phyloP scores from a whole-genome alignment of 2,113 vertebrate species.

The Carlito syrichta region DNA sequence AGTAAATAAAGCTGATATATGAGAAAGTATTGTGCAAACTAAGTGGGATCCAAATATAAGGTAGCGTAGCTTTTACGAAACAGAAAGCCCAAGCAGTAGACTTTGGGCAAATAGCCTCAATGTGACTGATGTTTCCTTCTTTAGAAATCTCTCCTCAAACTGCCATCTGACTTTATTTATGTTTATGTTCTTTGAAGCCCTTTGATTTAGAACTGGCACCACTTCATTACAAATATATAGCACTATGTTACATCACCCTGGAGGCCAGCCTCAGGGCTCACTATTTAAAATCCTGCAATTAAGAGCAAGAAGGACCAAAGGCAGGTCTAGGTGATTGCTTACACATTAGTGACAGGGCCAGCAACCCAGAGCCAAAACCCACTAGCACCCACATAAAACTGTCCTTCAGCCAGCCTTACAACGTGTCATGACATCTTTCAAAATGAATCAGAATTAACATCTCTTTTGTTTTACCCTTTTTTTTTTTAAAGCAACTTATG shows the following conservation, averaged over 20 bases:
- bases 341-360: background rate
- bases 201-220: constrained; percentile 26
- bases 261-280: background rate
- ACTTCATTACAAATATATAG: background rate
- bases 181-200: background rate
- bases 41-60: background rate
- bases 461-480: constrained; percentile 3
- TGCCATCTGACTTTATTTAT: background rate
- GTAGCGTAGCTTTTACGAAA: background rate
- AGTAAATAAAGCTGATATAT: background rate
- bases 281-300: background rate
- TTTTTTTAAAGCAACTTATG: constrained; percentile 70
- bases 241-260: background rate
- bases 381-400: background rate
- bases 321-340: background rate
- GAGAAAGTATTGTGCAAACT: background rate
- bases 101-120: background rate
- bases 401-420: background rate
- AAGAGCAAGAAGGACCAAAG: background rate
- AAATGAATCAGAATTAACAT: constrained; percentile 31
- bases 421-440: background rate
- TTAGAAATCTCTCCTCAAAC: background rate
- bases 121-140: background rate
- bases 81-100: background rate
- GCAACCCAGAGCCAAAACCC: background rate